phyloP scores from a whole-genome alignment of 2,797 vertebrate genomes.

The Natrix natrix region DNA sequence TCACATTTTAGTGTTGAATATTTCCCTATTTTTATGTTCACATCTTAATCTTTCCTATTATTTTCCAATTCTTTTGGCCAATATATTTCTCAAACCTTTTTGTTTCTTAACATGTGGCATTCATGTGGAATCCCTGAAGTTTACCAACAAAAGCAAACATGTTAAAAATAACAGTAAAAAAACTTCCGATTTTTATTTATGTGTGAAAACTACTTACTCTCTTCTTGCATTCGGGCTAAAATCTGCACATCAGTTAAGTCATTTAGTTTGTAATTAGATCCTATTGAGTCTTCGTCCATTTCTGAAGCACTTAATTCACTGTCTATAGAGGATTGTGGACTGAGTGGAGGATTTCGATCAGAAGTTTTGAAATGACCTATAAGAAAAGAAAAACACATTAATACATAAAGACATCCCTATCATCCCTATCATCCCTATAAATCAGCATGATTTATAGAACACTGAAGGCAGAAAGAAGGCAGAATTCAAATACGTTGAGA shows the following conservation, averaged over 20 bases:
- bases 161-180: neutral
- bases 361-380: slow-evolving; percentile 83
- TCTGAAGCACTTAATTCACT: slow-evolving; percentile 98
- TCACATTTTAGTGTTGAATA: no score
- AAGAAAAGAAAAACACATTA: slow-evolving; percentile 39
- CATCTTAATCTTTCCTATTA: neutral
- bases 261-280: slow-evolving; percentile 96
- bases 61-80: neutral
- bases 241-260: slow-evolving; percentile 99
- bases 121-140: neutral
- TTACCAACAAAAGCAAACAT: neutral
- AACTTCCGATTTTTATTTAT: neutral
- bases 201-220: slow-evolving; percentile 83
- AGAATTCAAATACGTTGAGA: neutral
- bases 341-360: slow-evolving; percentile 90
- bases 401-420: neutral
- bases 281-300: slow-evolving; percentile 98
- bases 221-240: slow-evolving; percentile 98
- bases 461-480: neutral
- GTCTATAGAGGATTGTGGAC: slow-evolving; percentile 96
- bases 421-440: neutral
- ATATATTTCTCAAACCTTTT: neutral
- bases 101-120: neutral
- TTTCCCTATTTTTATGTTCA: neutral
- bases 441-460: neutral